Conservation (phyloP, 92 coral and sea anemone species). For the Phenganax stokvisi region DNA sequence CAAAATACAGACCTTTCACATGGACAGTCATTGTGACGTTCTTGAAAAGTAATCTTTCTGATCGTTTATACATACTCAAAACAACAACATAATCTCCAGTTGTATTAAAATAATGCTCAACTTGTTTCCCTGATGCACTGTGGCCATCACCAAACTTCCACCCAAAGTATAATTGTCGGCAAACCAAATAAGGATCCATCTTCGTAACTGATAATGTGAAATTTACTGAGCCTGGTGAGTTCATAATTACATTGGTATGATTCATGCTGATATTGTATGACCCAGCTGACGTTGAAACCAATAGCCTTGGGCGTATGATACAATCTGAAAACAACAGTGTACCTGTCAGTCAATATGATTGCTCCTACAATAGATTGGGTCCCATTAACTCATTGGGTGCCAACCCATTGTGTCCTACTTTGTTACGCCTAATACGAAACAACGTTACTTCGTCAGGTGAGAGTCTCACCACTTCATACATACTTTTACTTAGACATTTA, state of each 20-base stretch:
- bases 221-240: constrained; percentile 15
- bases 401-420: no score
- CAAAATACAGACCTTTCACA: constrained; percentile 18
- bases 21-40: constrained; percentile 19
- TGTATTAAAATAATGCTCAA: constrained; percentile 2
- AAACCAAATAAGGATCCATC: neutral
- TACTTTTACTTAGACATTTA: no score
- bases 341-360: neutral
- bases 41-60: neutral
- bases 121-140: neutral
- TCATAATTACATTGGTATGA: constrained; percentile 2
- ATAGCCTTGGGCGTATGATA: neutral
- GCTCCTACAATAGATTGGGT: neutral
- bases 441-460: no score
- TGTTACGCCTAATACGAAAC: no score
- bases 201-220: neutral
- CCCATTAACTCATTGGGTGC: neutral
- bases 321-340: constrained; percentile 9
- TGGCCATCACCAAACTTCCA: constrained; percentile 79
- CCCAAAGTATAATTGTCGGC: constrained; percentile 20
- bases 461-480: no score
- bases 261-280: constrained; percentile 17
- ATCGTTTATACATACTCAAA: neutral
- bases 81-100: constrained; percentile 14
- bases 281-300: constrained; percentile 17